Percentiles rank a stretch among this genome's conserved stretches.
Evolutionary conservation across 2,113 vertebrate species (phyloP).

Genomic region (Microtus richardsoni): DNA sequence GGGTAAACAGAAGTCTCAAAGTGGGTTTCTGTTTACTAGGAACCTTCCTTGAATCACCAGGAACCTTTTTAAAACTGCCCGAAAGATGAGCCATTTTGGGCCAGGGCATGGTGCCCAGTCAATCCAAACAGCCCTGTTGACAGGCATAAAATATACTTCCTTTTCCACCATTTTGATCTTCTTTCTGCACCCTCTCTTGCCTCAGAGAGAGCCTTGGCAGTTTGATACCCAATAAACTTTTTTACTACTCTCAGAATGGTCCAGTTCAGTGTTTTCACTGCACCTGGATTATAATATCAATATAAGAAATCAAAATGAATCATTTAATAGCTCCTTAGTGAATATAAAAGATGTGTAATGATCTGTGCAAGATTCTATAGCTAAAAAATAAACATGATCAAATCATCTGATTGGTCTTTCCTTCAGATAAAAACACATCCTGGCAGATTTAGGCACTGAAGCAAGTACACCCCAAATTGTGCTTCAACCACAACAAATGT

Average conservation of each 20-base stretch:
- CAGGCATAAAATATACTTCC: not conserved
- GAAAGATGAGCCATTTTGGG: not conserved
- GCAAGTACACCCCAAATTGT: not conserved
- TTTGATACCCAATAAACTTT: not conserved
- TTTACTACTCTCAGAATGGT: no score
- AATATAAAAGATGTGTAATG: not conserved
- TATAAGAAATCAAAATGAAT: not conserved
- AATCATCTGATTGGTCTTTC: not conserved
- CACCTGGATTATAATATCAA: not conserved
- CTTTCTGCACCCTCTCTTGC: not conserved
- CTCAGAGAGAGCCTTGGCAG: not conserved
- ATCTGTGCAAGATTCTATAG: not conserved
- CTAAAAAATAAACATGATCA: not conserved
- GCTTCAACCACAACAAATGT: not conserved
- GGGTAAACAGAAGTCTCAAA: not conserved
- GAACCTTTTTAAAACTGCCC: not conserved
- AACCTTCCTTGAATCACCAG: not conserved
- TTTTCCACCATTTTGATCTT: not conserved
- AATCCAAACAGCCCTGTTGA: not conserved
- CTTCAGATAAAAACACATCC: not conserved
- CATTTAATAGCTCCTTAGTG: not conserved
- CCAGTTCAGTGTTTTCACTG: not conserved
- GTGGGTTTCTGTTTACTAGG: not conserved
- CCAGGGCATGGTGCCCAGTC: not conserved
- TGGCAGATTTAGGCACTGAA: not conserved